Evolutionary conservation across 92 coral and sea anemone genomes (phyloP).

Genomic region (Micromussa lordhowensis): DNA sequence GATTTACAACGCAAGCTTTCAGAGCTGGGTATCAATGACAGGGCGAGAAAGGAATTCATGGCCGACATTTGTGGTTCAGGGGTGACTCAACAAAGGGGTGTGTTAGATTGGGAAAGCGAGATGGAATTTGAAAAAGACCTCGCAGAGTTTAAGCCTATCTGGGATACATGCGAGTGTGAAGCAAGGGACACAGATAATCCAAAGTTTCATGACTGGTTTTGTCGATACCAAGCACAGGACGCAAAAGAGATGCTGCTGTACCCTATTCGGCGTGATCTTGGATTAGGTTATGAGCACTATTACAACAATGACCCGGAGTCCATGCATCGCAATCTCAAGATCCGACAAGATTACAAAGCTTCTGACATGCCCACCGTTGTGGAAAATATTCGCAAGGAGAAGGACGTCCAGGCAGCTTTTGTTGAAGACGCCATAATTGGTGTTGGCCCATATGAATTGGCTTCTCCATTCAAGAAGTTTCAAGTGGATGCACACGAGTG

Average conservation of each 20-base stretch:
- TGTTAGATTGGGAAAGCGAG: constrained; percentile 33
- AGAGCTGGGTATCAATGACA: constrained; percentile 51
- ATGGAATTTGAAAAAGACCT: constrained; percentile 46
- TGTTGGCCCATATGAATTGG: constrained; percentile 42
- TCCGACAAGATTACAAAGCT: constrained; percentile 36
- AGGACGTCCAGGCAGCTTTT: constrained; percentile 7
- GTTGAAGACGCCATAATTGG: constrained; percentile 53
- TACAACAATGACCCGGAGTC: constrained; percentile 61
- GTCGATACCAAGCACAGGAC: too few relatives aligned
- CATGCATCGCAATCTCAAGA: constrained; percentile 36
- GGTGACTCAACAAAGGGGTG: constrained; percentile 37
- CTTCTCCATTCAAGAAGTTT: constrained; percentile 1
- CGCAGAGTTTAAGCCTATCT: constrained; percentile 26
- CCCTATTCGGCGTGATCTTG: constrained; percentile 48
- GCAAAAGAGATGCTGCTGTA: constrained; percentile 49
- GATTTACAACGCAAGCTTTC: constrained; percentile 44
- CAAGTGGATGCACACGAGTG: constrained; percentile 15
- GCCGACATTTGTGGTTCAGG: constrained; percentile 57
- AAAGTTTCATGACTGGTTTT: too few relatives aligned
- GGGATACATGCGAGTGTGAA: constrained; percentile 44
- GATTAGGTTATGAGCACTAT: constrained; percentile 54
- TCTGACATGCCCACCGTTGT: constrained; percentile 58
- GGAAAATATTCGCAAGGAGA: constrained; percentile 45
- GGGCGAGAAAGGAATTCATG: constrained; percentile 1
- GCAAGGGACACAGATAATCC: constrained; percentile 19